These are phyloP conservation scores for Hirundichthys speculiger DNA, from an alignment of 2,113 vertebrate species.

Conservation along the genomic window DNA sequence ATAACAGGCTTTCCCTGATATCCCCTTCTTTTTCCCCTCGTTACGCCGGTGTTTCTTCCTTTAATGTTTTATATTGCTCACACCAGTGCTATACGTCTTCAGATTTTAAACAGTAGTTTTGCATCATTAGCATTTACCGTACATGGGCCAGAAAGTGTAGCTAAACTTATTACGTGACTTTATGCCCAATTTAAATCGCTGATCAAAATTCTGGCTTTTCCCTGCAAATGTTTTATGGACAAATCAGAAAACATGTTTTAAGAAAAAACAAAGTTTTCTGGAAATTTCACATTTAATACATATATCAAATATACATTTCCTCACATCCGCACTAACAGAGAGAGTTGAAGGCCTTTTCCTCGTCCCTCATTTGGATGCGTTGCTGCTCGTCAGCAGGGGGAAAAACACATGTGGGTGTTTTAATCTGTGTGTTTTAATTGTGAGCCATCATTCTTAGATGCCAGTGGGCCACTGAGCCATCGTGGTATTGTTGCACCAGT, in stretches of 20 bases:
- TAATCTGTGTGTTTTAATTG: constrained; percentile 10
- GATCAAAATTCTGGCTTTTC: constrained; percentile 35
- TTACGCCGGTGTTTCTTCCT: not conserved
- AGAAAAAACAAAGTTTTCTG: not conserved
- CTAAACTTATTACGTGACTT: constrained; percentile 37
- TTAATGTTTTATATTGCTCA: constrained; percentile 43
- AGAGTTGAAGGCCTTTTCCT: constrained; percentile 35
- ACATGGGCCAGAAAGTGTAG: constrained; percentile 36
- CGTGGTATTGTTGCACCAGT: constrained; percentile 31
- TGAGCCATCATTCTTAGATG: constrained; percentile 29
- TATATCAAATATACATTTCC: constrained; percentile 3
- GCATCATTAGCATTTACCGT: constrained; percentile 40
- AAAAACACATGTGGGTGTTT: constrained; percentile 30
- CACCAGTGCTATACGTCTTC: constrained; percentile 35
- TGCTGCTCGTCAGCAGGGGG: constrained; percentile 49
- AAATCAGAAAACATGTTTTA: not conserved
- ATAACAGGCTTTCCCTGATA: not conserved
- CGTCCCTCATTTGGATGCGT: constrained; percentile 50
- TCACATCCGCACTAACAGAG: constrained; percentile 10
- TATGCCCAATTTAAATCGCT: constrained; percentile 43
- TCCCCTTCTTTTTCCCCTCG: not conserved
- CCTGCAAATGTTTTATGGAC: constrained; percentile 1
- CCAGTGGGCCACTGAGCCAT: constrained; percentile 36
- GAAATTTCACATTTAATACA: constrained; percentile 8
- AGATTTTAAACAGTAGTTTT: constrained; percentile 22